Percentiles rank a stretch among this genome's conserved stretches.
phyloP scores from a whole-genome alignment of 2,888 invertebrate species.

The Stenoptilia bipunctidactyla region DNA sequence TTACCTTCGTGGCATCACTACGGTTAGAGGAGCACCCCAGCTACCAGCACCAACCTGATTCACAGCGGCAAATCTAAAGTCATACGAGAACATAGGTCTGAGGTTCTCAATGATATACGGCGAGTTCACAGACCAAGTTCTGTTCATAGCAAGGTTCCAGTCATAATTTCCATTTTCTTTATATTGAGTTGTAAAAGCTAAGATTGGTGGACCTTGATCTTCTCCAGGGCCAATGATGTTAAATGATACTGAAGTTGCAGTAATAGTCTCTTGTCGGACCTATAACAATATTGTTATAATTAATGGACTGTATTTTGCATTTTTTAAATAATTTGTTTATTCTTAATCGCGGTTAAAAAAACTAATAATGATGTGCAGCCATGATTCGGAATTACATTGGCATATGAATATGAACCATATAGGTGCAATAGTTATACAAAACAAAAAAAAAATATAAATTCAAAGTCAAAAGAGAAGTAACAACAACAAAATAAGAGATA shows the following conservation, averaged over 20 bases:
- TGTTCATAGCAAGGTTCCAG: slow-evolving; percentile 78
- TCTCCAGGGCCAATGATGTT: slow-evolving; percentile 80
- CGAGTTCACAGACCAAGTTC: slow-evolving; percentile 85
- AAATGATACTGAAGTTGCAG: slow-evolving; percentile 89
- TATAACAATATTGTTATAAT: slow-evolving; percentile 48
- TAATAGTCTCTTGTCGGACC: slow-evolving; percentile 77
- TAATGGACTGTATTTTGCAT: background rate
- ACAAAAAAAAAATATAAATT: slow-evolving; percentile 8
- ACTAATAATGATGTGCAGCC: too few species aligned
- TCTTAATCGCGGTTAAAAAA: too few species aligned
- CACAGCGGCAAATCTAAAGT: slow-evolving; percentile 86
- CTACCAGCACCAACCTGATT: slow-evolving; percentile 87
- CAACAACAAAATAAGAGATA: too few species aligned
- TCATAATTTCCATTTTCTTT: slow-evolving; percentile 75
- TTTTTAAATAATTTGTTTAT: too few species aligned
- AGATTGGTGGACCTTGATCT: slow-evolving; percentile 81
- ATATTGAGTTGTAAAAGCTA: slow-evolving; percentile 81
- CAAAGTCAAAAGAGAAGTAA: too few species aligned
- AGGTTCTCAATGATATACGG: slow-evolving; percentile 86
- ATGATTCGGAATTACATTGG: too few species aligned
- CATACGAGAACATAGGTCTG: slow-evolving; percentile 81
- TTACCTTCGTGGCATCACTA: slow-evolving; percentile 79
- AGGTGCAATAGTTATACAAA: too few species aligned
- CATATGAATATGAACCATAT: too few species aligned
- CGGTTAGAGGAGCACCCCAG: slow-evolving; percentile 76